Base-by-base conservation (phyloP, 2,888 invertebrate genomes). In the Stenodera caucasica region DNA sequence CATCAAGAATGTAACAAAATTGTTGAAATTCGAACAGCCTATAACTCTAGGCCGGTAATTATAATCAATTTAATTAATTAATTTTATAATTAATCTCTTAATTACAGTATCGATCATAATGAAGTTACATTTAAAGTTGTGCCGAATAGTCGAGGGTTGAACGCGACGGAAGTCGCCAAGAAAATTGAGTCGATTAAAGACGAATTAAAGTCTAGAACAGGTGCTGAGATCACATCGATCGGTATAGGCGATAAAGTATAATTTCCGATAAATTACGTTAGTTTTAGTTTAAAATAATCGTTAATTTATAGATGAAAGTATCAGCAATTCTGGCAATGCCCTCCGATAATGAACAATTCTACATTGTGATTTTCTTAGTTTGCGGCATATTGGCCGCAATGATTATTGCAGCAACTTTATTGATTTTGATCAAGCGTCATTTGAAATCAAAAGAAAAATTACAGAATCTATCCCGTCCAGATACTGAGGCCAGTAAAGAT, bases 401-500 rank as follows among this genome's bases (percentile, higher is more conserved):
- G 60, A 83, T 89, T 37, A 86, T 90, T 1, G 88, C 88, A 11
- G 83, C 86, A 0, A 81, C 84, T 0, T 84, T 88, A 3, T 76
- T 91, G 59, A 82, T 89, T 60, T 81, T 95, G 53, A 86, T 94
- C 57, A 86, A 90, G 66, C 85, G 90, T 1, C 92, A 95, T 70
- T 87, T 90, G 58, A 87, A 85, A 65, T 86, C 89, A 15, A 88
- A 90, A 67, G 90, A 91, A 68, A 96, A 96, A 77, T 82, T 96
- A 68, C 88, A 90, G 57, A 91, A 90, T n/a, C 81, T 96, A 5
- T 82, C 89, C 14, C 82, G 84, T 51, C 84, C 84, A 0, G 95
- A 94, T 70, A 89, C 92, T 8, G 80, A 93, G 79, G 92, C 94
- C 21, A 94, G 92, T 65, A 92, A 94, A 75, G 96, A 96, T 75